Conservation (phyloP, 2,797 vertebrate genomes). For the Falco biarmicus region DNA sequence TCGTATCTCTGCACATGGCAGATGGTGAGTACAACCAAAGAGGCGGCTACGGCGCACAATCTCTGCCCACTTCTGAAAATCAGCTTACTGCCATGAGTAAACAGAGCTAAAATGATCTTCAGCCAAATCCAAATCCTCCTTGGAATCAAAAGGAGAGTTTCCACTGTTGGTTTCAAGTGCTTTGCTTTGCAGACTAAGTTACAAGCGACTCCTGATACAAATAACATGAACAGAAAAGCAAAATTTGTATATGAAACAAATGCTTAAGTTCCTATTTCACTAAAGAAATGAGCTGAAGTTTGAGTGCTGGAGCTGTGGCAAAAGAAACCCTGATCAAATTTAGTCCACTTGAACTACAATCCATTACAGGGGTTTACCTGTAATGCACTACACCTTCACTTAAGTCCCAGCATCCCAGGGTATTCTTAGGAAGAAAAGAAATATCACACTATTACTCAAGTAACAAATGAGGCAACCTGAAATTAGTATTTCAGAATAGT, state of each 20-base stretch:
- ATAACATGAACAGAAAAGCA: neutral
- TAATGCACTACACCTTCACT: neutral
- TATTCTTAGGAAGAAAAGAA: neutral
- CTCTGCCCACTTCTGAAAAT: neutral
- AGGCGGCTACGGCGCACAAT: neutral
- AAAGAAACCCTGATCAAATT: neutral
- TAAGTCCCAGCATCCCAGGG: neutral
- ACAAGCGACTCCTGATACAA: neutral
- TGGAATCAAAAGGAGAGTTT: neutral
- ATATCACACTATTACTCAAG: neutral
- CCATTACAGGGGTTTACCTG: neutral
- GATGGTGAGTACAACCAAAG: neutral
- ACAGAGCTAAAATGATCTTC: neutral
- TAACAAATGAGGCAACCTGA: neutral
- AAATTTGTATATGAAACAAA: neutral
- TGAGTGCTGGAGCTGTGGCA: neutral
- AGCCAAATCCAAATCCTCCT: neutral
- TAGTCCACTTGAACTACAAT: neutral
- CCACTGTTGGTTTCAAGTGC: neutral
- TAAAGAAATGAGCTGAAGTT: neutral
- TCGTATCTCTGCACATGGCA: neutral
- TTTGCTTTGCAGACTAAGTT: neutral
- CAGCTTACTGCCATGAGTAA: neutral
- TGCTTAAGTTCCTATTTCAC: neutral
- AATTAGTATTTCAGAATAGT: neutral